phyloP scores from a whole-genome alignment of 2,797 vertebrate species.

The Threskiornis aethiopicus region DNA sequence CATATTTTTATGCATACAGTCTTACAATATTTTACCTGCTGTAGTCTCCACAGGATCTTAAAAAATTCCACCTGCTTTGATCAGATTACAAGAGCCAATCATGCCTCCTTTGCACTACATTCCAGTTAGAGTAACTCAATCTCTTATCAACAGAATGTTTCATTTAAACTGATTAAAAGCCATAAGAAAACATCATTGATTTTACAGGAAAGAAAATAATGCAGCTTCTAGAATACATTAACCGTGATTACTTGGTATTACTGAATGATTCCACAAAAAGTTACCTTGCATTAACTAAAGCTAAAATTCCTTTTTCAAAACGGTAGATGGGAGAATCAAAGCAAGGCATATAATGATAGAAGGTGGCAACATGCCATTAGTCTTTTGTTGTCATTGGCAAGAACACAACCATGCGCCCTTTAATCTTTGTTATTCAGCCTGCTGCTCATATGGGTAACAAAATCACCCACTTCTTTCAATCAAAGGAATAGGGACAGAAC shows the following conservation, averaged over 20 bases:
- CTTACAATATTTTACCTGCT: not conserved
- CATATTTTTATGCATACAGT: not conserved
- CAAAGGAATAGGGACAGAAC: not conserved
- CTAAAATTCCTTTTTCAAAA: not conserved
- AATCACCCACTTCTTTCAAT: constrained; percentile 39
- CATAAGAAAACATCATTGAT: not conserved
- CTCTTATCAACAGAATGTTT: not conserved
- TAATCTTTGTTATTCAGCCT: constrained; percentile 30
- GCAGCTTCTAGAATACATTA: not conserved
- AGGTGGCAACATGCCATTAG: constrained; percentile 26
- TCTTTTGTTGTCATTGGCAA: constrained; percentile 35
- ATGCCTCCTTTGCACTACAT: not conserved
- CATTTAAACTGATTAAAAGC: not conserved
- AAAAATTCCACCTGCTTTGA: not conserved
- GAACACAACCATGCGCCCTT: constrained; percentile 21
- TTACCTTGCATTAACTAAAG: not conserved
- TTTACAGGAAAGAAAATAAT: not conserved
- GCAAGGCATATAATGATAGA: not conserved
- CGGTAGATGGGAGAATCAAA: not conserved
- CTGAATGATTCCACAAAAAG: not conserved
- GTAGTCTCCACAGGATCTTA: not conserved
- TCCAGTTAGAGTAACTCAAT: not conserved
- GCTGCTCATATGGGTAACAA: constrained; percentile 30
- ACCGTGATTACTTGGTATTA: not conserved
- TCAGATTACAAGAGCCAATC: not conserved